Evolutionary conservation across 23 tunicate genomes (phyloP).

Genomic region (Halocynthia roretzi): DNA sequence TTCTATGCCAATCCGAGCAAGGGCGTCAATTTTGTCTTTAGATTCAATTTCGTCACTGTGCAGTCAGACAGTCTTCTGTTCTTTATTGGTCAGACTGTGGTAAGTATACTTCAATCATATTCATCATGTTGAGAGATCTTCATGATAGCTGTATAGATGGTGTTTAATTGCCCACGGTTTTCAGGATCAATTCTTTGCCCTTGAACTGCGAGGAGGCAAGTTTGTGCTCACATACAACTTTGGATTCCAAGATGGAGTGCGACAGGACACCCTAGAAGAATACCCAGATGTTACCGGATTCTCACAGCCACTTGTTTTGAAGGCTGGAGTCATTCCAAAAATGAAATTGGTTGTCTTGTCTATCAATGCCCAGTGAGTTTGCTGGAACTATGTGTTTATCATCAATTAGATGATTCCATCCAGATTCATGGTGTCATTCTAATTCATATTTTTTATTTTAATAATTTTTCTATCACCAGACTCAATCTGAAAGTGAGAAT

Average conservation of each 20-base stretch:
- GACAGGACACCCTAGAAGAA: neutral
- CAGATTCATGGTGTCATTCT: too few relatives aligned
- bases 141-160: neutral
- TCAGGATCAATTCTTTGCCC: constrained; percentile 80
- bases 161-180: neutral
- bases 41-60: constrained; percentile 48
- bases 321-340: constrained; percentile 5
- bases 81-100: constrained; percentile 45
- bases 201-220: constrained; percentile 67
- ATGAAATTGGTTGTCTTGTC: neutral
- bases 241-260: constrained; percentile 47
- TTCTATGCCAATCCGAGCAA: constrained; percentile 5
- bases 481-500: constrained; percentile 4
- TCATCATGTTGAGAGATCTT: neutral
- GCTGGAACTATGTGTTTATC: neutral
- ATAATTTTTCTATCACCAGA: constrained; percentile 6
- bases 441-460: neutral
- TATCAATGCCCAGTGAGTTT: constrained; percentile 9
- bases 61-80: constrained; percentile 53
- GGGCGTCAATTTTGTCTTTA: constrained; percentile 24
- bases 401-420: too few relatives aligned
- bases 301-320: neutral
- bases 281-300: constrained; percentile 1
- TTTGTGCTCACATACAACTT: constrained; percentile 66
- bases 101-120: constrained; percentile 21